phyloP scores from a whole-genome alignment of 2,888 invertebrate species.

The Cephus sareptanus region DNA sequence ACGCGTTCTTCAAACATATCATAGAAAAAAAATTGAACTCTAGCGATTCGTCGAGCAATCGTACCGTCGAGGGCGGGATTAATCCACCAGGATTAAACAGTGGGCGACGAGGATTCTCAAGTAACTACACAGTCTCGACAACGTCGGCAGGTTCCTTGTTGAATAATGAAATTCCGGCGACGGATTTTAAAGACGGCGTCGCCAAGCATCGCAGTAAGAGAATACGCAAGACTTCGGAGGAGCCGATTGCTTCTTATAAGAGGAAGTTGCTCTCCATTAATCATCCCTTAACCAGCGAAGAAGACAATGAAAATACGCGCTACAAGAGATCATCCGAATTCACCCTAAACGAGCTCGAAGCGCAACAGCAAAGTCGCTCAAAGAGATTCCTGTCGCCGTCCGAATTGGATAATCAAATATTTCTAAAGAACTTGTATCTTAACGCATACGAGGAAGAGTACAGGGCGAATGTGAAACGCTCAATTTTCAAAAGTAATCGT shows the following conservation, averaged over 20 bases:
- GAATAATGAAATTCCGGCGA: conserved; percentile 58
- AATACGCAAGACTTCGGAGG: conserved; percentile 54
- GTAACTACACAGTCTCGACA: conserved; percentile 22
- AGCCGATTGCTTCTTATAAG: conserved; percentile 30
- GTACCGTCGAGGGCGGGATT: conserved; percentile 10
- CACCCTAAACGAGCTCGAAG: conserved; percentile 47
- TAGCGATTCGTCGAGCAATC: conserved; percentile 25
- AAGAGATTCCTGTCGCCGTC: conserved; percentile 55
- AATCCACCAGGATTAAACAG: conserved; percentile 15
- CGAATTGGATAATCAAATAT: conserved; percentile 61
- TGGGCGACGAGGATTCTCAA: conserved; percentile 20
- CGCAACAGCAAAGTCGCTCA: conserved; percentile 55
- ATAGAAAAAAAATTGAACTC: conserved; percentile 60
- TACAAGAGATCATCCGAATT: conserved; percentile 27
- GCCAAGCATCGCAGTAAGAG: conserved; percentile 60
- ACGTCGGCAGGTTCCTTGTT: conserved; percentile 30
- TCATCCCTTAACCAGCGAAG: conserved; percentile 37
- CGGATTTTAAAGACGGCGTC: conserved; percentile 36
- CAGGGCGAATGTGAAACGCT: conserved; percentile 61
- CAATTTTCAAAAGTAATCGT: conserved; percentile 49
- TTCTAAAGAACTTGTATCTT: conserved; percentile 60
- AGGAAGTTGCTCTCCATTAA: conserved; percentile 52
- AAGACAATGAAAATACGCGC: conserved; percentile 18
- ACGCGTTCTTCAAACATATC: conserved; percentile 65
- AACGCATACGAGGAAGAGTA: conserved; percentile 61